phyloP scores from a whole-genome alignment of 2,113 vertebrate species.

The Laticauda colubrina region DNA sequence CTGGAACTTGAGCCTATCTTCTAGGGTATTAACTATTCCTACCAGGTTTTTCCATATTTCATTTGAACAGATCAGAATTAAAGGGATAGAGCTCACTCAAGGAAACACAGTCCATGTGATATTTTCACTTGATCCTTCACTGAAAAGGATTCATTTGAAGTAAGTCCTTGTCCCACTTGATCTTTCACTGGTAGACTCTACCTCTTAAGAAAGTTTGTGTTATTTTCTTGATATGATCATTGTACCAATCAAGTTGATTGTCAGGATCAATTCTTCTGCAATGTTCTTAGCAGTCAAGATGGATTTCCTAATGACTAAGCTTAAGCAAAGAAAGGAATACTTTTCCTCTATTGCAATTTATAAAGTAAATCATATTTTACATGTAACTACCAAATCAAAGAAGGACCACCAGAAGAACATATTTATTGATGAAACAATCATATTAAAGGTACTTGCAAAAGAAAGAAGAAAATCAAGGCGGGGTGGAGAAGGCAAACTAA shows the following conservation, averaged over 20 bases:
- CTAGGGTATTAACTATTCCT: too few species aligned
- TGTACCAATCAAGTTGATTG: neutral
- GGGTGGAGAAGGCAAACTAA: neutral
- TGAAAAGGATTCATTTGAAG: too few species aligned
- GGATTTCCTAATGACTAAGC: neutral
- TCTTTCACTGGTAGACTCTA: too few species aligned
- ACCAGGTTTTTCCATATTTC: too few species aligned
- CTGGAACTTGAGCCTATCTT: too few species aligned
- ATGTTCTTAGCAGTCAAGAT: neutral
- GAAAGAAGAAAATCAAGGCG: too few species aligned
- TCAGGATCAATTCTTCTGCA: neutral
- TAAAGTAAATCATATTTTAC: neutral
- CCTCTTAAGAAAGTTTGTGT: too few species aligned
- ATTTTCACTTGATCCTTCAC: too few species aligned
- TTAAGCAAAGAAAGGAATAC: neutral
- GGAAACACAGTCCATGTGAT: too few species aligned
- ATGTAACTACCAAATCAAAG: neutral
- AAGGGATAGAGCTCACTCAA: too few species aligned
- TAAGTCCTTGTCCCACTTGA: too few species aligned
- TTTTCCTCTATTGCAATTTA: neutral
- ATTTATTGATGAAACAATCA: neutral
- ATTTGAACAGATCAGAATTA: too few species aligned
- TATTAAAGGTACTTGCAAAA: neutral
- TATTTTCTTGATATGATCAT: neutral
- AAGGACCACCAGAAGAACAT: neutral